Percentiles rank a stretch among this genome's conserved stretches.
Conservation (phyloP, 2,888 invertebrate genomes). For the Plemyria rubiginata region DNA sequence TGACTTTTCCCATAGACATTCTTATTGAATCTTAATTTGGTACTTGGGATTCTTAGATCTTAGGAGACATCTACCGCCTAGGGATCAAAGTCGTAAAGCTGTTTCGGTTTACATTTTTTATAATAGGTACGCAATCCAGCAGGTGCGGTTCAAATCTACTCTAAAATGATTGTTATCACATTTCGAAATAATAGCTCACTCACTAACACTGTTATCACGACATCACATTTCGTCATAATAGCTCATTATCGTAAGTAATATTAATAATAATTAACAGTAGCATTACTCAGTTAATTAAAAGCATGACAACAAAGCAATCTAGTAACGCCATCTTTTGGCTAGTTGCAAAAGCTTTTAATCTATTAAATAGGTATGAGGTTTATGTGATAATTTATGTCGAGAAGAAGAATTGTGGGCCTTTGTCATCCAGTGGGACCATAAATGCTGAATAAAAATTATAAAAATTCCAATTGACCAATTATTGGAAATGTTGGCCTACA, state of each 20-base stretch:
- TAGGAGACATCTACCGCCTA: too few species aligned
- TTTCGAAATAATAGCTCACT: not conserved
- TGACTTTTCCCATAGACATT: too few species aligned
- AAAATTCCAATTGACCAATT: too few species aligned
- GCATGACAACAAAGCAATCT: conserved; percentile 8
- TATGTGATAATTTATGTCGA: not conserved
- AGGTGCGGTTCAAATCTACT: not conserved
- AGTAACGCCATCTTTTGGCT: conserved; percentile 35
- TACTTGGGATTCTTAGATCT: too few species aligned
- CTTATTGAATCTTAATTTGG: too few species aligned
- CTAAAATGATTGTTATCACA: not conserved
- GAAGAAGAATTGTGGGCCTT: too few species aligned
- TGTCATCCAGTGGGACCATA: too few species aligned
- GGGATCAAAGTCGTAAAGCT: too few species aligned
- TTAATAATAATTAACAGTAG: conserved; percentile 12
- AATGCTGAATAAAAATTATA: too few species aligned
- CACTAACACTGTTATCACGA: not conserved
- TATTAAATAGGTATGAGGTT: not conserved
- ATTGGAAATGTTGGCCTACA: too few species aligned
- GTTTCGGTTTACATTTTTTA: too few species aligned
- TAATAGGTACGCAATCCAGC: not conserved
- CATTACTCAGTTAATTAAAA: not conserved
- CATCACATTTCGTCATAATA: conserved; percentile 6
- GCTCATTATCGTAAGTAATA: conserved; percentile 5
- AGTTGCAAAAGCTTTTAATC: conserved; percentile 16